These are phyloP conservation scores for Marcusenius ussheri DNA, from an alignment of 2,113 vertebrate species.

Conservation along the genomic window DNA sequence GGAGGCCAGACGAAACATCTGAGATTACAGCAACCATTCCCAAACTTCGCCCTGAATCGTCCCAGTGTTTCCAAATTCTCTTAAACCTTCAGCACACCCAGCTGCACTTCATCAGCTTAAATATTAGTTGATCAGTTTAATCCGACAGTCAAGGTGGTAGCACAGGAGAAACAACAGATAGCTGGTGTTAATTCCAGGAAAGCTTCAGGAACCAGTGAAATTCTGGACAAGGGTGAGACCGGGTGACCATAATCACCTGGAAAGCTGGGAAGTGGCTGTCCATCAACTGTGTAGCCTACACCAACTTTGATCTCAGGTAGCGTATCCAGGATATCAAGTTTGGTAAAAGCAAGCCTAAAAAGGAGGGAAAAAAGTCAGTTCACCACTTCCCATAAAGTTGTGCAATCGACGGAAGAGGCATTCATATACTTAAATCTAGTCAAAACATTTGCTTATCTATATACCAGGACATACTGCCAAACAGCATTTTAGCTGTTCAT, in stretches of 20 bases:
- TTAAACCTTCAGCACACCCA: neutral
- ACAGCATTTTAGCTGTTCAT: too few species aligned
- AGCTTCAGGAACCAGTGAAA: neutral
- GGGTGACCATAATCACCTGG: slow-evolving; percentile 50
- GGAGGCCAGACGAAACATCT: neutral
- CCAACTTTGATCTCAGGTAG: slow-evolving; percentile 68
- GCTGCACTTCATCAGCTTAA: neutral
- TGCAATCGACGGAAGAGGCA: neutral
- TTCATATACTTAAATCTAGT: neutral
- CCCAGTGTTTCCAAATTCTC: neutral
- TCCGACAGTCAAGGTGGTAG: too few species aligned
- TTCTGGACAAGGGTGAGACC: neutral
- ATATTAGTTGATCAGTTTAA: neutral
- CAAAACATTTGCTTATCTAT: neutral
- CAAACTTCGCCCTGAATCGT: neutral
- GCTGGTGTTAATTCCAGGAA: neutral
- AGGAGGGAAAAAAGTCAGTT: neutral
- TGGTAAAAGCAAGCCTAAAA: slow-evolving; percentile 65
- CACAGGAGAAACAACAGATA: neutral
- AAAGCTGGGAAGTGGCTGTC: slow-evolving; percentile 60
- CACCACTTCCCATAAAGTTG: neutral
- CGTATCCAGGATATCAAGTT: slow-evolving; percentile 68
- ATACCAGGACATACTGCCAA: neutral
- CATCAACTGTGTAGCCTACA: slow-evolving; percentile 60
- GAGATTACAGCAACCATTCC: neutral